Evolutionary conservation across 1,140 invertebrate genomes (phyloP).

Genomic region (Sitobion miscanthi): DNA sequence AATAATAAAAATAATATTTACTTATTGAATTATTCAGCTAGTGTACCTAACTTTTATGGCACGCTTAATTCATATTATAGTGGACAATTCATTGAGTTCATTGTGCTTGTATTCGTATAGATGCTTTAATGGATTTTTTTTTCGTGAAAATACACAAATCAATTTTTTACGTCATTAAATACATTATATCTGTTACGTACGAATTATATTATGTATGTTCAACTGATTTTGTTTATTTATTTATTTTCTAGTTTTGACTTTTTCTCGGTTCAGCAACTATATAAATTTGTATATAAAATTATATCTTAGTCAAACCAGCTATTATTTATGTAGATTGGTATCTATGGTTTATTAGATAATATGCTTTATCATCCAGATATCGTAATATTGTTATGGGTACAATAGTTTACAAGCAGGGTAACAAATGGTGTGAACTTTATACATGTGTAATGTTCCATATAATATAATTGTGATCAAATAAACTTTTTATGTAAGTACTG

Average conservation of each 20-base stretch:
- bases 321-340: neutral
- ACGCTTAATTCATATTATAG: neutral
- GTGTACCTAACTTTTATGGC: neutral
- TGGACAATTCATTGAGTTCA: neutral
- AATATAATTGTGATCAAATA: neutral
- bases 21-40: neutral
- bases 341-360: neutral
- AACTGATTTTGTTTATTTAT: neutral
- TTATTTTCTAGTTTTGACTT: neutral
- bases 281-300: neutral
- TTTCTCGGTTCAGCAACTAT: neutral
- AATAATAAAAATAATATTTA: neutral
- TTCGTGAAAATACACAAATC: neutral
- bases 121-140: neutral
- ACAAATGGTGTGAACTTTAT: neutral
- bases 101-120: neutral
- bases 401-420: neutral
- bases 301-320: neutral
- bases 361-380: neutral
- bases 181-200: too few species aligned
- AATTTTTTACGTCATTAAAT: neutral
- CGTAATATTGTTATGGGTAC: neutral
- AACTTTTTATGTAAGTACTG: neutral
- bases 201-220: neutral
- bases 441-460: neutral